Percentiles rank a stretch among this genome's conserved stretches.
Conservation (phyloP, 2,888 invertebrate genomes). For the Phortica okadai region DNA sequence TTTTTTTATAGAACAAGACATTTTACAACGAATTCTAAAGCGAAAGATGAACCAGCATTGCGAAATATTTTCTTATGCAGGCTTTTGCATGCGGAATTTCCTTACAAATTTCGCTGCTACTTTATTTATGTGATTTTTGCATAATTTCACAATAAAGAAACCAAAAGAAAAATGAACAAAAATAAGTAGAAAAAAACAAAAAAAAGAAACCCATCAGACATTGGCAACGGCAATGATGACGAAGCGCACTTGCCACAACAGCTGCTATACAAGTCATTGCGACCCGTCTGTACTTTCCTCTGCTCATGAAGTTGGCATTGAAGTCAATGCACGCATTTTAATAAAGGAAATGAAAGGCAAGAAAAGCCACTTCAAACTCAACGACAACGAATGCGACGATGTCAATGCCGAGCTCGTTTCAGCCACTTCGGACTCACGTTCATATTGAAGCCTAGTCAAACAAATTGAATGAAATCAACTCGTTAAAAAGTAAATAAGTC, state of each 20-base stretch:
- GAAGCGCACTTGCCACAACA: not conserved
- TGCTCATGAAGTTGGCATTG: slow-evolving; percentile 30
- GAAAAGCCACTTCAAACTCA: slow-evolving; percentile 17
- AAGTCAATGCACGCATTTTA: slow-evolving; percentile 57
- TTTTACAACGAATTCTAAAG: too few relatives aligned
- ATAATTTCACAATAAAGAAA: slow-evolving; percentile 38
- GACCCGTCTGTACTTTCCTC: not conserved
- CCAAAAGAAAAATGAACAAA: slow-evolving; percentile 3
- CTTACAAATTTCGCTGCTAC: slow-evolving; percentile 13
- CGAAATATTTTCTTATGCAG: not conserved
- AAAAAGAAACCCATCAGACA: slow-evolving; percentile 14
- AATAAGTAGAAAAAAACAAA: not conserved
- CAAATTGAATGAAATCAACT: slow-evolving; percentile 76
- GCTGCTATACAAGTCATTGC: not conserved
- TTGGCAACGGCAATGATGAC: not conserved
- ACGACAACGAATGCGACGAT: not conserved
- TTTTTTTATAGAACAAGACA: too few relatives aligned
- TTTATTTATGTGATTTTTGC: slow-evolving; percentile 39
- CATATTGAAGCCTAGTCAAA: slow-evolving; percentile 70
- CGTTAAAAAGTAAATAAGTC: slow-evolving; percentile 76
- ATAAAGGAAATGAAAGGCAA: slow-evolving; percentile 38
- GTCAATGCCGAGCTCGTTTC: not conserved
- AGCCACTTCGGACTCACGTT: slow-evolving; percentile 27
- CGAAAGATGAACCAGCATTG: not conserved
- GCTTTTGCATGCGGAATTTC: not conserved